Base-by-base conservation (phyloP, 2,113 vertebrate species). In the Conger conger region DNA sequence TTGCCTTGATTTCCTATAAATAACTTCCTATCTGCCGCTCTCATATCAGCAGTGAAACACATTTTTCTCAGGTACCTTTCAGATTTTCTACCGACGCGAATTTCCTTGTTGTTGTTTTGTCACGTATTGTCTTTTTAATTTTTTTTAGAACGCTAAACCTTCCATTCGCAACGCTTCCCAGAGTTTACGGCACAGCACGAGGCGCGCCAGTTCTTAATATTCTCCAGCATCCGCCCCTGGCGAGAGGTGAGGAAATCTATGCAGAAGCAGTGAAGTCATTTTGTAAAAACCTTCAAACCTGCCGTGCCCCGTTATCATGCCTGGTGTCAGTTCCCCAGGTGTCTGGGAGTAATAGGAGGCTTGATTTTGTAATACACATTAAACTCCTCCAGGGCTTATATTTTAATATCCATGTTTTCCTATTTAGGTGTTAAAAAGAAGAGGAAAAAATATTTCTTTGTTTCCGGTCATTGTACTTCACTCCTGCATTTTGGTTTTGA, bases 301-400 rank as follows among this genome's bases (percentile, higher is more conserved):
- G 45, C 78, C 82, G 50, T 84, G 82, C 40, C 82, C 79, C 82
- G 68, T 76, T 68, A 80, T 83, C 86, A 37, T 57, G 68, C 79
- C 38, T 30, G 60, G 45, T 73, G 81, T 83, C 80, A 68, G 82
- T 37, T 76, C 81, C 82, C 76, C 77, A 83, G 81, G 81, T 79
- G 86, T 81, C 80, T 20, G 79, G 76, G 76, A 53, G 73, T 36
- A 78, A 84, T 37, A 54, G 73, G 37, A 37, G 79, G 82, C 50
- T 87, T 87, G 68, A 84, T 81, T 84, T 84, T 87, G 37, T 84
- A 87, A 86, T 85, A 89, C 63, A 87, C 86, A 82, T 83, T n/a
- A 92, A 93, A 95, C 94, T 93, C 92, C 93, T 93, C 91, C 93
- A 94, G 95, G 94, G 94, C 94, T 92, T 95, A 94, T 27, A 83